Evolutionary conservation across 2,888 invertebrate genomes (phyloP), one percentile per base, ranked within the genome.

Genomic region (Sepiola atlantica): DNA sequence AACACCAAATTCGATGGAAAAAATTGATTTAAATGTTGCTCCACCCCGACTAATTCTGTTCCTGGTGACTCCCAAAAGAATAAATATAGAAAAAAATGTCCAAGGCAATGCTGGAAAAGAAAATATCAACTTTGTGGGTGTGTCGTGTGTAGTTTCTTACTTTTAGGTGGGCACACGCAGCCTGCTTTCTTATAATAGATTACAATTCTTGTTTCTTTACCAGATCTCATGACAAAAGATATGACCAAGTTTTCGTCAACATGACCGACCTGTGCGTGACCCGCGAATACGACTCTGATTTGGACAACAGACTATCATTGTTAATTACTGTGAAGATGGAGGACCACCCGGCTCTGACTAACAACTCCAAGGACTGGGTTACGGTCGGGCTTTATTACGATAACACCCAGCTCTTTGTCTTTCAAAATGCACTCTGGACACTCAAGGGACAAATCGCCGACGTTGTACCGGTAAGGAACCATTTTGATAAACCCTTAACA

Each of bases 381-480:
- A 95, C 95, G 61, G 95, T 95, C 0, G 96, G 96, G 0, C 94
- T 96, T 54, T 95, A 95, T 95, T 96, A 95, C 94, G 95, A 95
- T 12, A 94, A 94, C 20, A 95, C 93, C 1, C 95, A 95, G 91
- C 95, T 96, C 94, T 96, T 96, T 96, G 95, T 96, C 0, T 96
- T 96, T 0, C 96, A 96, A 93, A 55, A 96, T 12, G 94, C 95
- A 20, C 45, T 96, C 10, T 93, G 92, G n/a, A 93, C 95, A 20
- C 94, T 94, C 24, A 94, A 94, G 24, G 94, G 54, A 28, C 92
- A 92, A 35, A 28, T 55, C 28, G 54, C 45, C 16, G 92, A 92
- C 28, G 35, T 92, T 28, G 45, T 55, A 20, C 35, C 54, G 45
- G 92, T 92, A 92, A 92, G 90, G 24, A 45, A 45, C 45, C 45